Conservation (phyloP, 1,140 invertebrate genomes). For the Coptotermes formosanus region DNA sequence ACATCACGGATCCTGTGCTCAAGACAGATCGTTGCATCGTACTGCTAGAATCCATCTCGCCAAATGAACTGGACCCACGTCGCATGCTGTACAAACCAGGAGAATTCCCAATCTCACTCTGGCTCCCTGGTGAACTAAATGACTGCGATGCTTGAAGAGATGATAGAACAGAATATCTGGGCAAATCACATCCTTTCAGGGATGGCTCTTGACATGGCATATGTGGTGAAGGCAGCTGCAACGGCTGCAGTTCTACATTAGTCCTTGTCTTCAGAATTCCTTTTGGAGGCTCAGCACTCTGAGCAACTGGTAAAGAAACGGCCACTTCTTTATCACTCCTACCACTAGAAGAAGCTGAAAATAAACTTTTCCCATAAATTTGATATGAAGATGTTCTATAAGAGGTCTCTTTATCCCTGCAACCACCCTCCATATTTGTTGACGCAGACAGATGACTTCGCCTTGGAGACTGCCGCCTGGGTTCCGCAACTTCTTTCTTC, state of each 20-base stretch:
- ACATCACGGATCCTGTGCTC: too few relatives aligned
- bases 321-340: not conserved
- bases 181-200: not conserved
- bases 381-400: not conserved
- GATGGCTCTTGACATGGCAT: too few relatives aligned
- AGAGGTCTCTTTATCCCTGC: not conserved
- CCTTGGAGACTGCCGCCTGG: not conserved
- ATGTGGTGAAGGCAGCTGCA: not conserved
- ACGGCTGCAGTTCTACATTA: not conserved
- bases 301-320: not conserved
- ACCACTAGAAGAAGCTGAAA: not conserved
- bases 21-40: not conserved
- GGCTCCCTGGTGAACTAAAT: not conserved
- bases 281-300: not conserved
- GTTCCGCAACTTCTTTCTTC: not conserved
- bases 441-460: not conserved
- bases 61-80: not conserved
- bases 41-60: not conserved
- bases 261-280: not conserved
- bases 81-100: not conserved
- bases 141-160: not conserved
- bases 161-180: not conserved
- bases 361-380: not conserved
- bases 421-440: not conserved
- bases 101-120: not conserved